Evolutionary conservation across 1,140 invertebrate species (phyloP), one percentile per base, ranked within the genome.

Genomic region (Eupristina koningsbergeri): DNA sequence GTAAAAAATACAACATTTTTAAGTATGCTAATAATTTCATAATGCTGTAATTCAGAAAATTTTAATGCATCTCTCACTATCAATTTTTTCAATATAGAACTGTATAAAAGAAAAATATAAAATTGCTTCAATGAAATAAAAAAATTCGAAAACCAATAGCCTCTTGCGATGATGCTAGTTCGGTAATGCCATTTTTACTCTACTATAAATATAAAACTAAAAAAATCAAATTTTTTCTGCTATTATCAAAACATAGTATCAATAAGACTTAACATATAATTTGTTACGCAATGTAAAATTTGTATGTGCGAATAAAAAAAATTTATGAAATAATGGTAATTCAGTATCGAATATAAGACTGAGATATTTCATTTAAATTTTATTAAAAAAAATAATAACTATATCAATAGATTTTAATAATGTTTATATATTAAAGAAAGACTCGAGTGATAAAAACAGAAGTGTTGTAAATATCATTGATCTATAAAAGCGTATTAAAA

Each of bases 281-380:
- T 71, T 41, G 19, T 71, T 26, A 1, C 41, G 11, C 67, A 22
- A 19, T 34, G 45, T 26, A 34, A 47, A 31, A 9, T 17, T 47
- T 29, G 71, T 26, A 13, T 47, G 26, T 36, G 53, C 13, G 39
- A 29, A 39, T 2, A 64, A 47, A 17, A 45, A 29, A 22, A 58
- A 63, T 74, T 74, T 74, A 50, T 22, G 36, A 71, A 71, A 39
- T 50, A 67, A 53, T 64, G 39, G 41, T 34, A 69, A 63, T 75
- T 58, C n/a, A 76, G 39, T 69, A 67, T 41, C 81, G 74, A 82
- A 82, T 26, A 29, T 39, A 82, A 82, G 81, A 82, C 81, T 82
- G 73, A 77, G 67, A 11, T 50, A 77, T 53, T 82, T 67, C 53
- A 31, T 76, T 82, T 39, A 63, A 82, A 81, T 36, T 58, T 73